These are phyloP conservation scores for Drepana falcataria DNA, from an alignment of 2,888 invertebrate genomes.

Conservation along the genomic window DNA sequence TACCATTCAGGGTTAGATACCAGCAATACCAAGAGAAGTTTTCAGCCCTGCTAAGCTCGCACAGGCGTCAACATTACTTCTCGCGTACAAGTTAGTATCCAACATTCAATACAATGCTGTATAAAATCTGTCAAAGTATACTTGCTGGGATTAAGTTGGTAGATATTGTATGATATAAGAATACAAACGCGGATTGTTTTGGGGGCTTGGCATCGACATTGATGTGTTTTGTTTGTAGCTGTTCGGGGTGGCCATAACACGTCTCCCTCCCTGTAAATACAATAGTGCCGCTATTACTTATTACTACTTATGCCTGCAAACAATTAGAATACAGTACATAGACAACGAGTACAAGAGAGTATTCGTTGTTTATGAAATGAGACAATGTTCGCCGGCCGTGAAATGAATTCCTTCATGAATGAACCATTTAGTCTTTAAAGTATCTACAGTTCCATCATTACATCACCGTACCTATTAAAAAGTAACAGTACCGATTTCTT, in stretches of 20 bases:
- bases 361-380: no score
- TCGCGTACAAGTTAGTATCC: constrained; percentile 63
- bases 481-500: no score
- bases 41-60: constrained; percentile 63
- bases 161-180: constrained; percentile 18
- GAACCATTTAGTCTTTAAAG: no score
- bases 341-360: no score
- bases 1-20: constrained; percentile 55
- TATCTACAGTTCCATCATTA: no score
- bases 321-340: no score
- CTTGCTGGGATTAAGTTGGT: constrained; percentile 2
- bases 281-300: constrained; percentile 3
- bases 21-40: constrained; percentile 55
- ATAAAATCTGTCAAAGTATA: neutral
- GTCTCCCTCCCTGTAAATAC: constrained; percentile 30
- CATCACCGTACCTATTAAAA: no score
- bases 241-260: constrained; percentile 86
- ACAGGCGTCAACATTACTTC: constrained; percentile 46
- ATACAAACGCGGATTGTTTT: constrained; percentile 85
- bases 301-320: no score
- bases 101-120: constrained; percentile 32
- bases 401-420: no score
- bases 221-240: constrained; percentile 91
- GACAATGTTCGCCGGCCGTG: neutral
- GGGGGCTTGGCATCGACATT: constrained; percentile 84